phyloP scores from a whole-genome alignment of 2,113 vertebrate species.

The Pao palembangensis region DNA sequence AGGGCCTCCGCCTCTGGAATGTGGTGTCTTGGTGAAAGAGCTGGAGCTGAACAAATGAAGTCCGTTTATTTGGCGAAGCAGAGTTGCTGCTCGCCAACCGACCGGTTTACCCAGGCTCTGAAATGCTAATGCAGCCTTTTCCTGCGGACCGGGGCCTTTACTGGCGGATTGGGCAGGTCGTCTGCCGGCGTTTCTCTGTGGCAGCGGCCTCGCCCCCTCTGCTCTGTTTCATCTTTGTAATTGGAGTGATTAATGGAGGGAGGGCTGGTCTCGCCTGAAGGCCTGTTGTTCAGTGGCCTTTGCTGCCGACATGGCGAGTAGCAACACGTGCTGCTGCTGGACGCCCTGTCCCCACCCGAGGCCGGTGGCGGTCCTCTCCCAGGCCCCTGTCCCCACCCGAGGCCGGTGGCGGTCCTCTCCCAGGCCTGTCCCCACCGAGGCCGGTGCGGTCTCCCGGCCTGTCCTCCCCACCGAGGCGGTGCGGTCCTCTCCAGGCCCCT shows the following conservation, averaged over 20 bases:
- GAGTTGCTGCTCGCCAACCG: conserved; percentile 56
- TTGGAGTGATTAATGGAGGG: conserved; percentile 75
- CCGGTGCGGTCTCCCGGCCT: no score
- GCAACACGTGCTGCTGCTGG: conserved; percentile 60
- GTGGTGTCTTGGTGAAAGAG: conserved; percentile 73
- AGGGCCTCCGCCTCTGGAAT: conserved; percentile 70
- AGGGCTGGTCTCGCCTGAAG: conserved; percentile 66
- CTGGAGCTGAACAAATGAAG: conserved; percentile 69
- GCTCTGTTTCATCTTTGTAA: conserved; percentile 63
- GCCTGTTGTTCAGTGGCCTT: conserved; percentile 62
- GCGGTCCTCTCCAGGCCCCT: no score
- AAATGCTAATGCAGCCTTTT: conserved; percentile 44
- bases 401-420: no score
- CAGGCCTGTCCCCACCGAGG: no score
- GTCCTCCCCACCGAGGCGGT: no score
- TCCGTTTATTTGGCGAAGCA: conserved; percentile 72
- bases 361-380: no score
- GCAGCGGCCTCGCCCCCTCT: background rate
- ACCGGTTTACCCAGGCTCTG: conserved; percentile 59
- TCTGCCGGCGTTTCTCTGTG: no score
- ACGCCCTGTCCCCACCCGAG: conserved; percentile 42
- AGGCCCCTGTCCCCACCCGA: no score
- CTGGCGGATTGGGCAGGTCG: no score
- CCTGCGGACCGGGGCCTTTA: conserved; percentile 18
- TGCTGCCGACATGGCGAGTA: conserved; percentile 57